phyloP scores from a whole-genome alignment of 1,140 invertebrate species.

The Rhyacophila brunnea region DNA sequence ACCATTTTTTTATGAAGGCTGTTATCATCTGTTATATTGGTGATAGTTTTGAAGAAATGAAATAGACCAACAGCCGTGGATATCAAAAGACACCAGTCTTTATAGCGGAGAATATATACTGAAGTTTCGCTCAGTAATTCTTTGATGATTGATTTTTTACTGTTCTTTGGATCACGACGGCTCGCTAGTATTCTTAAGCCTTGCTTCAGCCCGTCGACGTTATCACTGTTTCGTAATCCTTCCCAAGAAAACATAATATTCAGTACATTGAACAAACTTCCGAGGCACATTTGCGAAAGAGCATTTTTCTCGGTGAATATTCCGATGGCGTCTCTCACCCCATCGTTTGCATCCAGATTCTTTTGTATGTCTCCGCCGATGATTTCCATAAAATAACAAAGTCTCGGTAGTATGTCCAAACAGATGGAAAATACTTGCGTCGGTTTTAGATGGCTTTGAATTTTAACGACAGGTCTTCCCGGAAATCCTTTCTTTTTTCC shows the following conservation, averaged over 20 bases:
- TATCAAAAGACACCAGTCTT: slow-evolving; percentile 51
- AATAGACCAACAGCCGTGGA: slow-evolving; percentile 50
- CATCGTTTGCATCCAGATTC: slow-evolving; percentile 22
- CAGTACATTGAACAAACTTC: slow-evolving; percentile 23
- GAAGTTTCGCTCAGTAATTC: slow-evolving; percentile 20
- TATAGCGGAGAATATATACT: slow-evolving; percentile 42
- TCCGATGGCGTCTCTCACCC: slow-evolving; percentile 26
- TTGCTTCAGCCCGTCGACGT: slow-evolving; percentile 15
- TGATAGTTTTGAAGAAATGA: slow-evolving; percentile 47
- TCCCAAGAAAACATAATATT: slow-evolving; percentile 26
- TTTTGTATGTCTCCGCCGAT: slow-evolving; percentile 23
- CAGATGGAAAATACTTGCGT: slow-evolving; percentile 13
- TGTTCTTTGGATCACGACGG: slow-evolving; percentile 12
- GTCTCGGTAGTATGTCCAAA: slow-evolving; percentile 21
- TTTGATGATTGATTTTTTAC: slow-evolving; percentile 19
- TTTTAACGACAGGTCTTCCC: neutral
- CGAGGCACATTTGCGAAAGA: slow-evolving; percentile 21
- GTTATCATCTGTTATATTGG: slow-evolving; percentile 40
- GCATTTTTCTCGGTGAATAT: slow-evolving; percentile 25
- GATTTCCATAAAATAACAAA: slow-evolving; percentile 26
- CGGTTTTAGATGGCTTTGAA: slow-evolving; percentile 5
- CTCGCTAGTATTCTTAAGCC: slow-evolving; percentile 18
- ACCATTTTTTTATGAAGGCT: slow-evolving; percentile 44
- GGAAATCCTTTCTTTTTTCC: slow-evolving; percentile 19
- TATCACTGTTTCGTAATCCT: slow-evolving; percentile 15